phyloP scores from a whole-genome alignment of 2,888 invertebrate species.

The Oscheius onirici region DNA sequence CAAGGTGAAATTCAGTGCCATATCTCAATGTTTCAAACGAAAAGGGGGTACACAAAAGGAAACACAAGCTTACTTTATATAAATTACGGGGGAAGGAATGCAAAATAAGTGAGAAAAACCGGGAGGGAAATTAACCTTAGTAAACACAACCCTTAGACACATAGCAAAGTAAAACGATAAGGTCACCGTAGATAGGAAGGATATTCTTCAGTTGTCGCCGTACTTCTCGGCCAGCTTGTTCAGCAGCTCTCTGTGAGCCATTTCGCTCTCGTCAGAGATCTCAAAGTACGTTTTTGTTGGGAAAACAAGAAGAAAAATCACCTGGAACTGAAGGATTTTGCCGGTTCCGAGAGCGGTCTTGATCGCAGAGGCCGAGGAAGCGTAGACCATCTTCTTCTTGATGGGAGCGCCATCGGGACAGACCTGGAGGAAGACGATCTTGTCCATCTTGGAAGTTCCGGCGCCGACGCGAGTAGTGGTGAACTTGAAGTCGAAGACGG shows the following conservation, averaged over 20 bases:
- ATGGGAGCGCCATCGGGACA: constrained; percentile 97
- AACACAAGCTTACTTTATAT: not conserved
- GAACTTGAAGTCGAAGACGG: constrained; percentile 94
- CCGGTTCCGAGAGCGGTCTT: constrained; percentile 85
- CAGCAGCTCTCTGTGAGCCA: constrained; percentile 70
- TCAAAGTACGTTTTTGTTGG: constrained; percentile 35
- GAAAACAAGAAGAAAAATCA: constrained; percentile 24
- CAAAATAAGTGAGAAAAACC: constrained; percentile 7
- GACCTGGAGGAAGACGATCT: constrained; percentile 97
- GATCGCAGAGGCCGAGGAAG: constrained; percentile 95
- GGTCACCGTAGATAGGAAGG: not conserved
- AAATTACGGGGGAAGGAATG: not conserved
- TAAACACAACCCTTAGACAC: not conserved
- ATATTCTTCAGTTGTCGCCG: constrained; percentile 62
- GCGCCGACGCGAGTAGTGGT: constrained; percentile 88
- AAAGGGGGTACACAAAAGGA: not conserved
- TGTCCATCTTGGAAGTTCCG: constrained; percentile 93
- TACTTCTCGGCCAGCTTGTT: constrained; percentile 69
- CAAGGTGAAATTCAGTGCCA: not conserved
- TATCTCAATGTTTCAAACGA: too few relatives aligned
- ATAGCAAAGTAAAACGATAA: not conserved
- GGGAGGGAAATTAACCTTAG: not conserved
- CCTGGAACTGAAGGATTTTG: constrained; percentile 71
- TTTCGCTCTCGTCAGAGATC: constrained; percentile 71
- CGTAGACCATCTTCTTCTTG: constrained; percentile 84